A percentile compares a stretch with the other conserved stretches of the same genome.
These are phyloP conservation scores for Hippocampus barbouri DNA, from an alignment of 2,113 vertebrate genomes.

Conservation along the genomic window DNA sequence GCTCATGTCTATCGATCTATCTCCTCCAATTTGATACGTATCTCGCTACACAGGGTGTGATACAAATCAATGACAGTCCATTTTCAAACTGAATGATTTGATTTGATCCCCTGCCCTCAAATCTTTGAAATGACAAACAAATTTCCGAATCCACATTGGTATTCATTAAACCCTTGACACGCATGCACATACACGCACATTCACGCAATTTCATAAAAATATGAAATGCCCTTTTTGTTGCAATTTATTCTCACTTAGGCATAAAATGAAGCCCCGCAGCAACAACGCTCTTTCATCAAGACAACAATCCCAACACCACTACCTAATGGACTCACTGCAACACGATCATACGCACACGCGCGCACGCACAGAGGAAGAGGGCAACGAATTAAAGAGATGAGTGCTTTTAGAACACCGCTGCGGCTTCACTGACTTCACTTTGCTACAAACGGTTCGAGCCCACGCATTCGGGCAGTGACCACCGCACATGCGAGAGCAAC, in stretches of 20 bases:
- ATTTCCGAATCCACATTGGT: no score
- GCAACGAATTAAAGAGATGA: neutral
- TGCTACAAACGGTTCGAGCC: neutral
- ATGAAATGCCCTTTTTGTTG: neutral
- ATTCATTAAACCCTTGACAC: no score
- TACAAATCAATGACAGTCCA: no score
- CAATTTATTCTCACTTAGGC: slow-evolving; percentile 4
- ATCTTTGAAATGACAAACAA: no score
- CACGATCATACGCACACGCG: neutral
- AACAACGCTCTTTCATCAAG: neutral
- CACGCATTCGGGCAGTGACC: neutral
- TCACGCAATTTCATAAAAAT: neutral
- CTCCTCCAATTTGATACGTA: no score
- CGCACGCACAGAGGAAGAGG: neutral
- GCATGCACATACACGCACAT: neutral
- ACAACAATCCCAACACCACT: neutral
- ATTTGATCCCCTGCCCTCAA: no score
- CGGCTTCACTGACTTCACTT: neutral
- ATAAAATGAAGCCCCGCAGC: neutral
- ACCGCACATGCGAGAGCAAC: neutral
- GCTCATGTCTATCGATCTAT: no score
- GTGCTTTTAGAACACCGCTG: neutral
- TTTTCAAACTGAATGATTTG: no score
- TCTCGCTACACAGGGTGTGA: no score
- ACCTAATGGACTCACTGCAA: neutral